Percentiles rank a stretch among this genome's conserved stretches.
Conservation (phyloP, 1,140 invertebrate species). For the Zaprionus ghesquierei region DNA sequence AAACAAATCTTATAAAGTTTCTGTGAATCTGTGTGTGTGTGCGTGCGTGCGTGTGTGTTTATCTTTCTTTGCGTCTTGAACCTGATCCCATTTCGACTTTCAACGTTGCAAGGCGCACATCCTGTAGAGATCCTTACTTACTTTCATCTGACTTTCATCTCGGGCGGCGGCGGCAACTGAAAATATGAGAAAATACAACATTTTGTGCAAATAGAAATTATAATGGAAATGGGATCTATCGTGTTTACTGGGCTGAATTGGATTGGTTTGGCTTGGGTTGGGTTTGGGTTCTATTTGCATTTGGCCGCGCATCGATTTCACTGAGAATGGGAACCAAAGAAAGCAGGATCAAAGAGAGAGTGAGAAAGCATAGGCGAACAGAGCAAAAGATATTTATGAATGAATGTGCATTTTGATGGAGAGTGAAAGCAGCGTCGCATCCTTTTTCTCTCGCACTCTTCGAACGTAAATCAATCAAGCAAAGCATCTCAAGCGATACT, state of each 20-base stretch:
- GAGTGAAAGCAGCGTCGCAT: conserved; percentile 56
- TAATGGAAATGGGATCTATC: conserved; percentile 17
- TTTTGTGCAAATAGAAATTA: conserved; percentile 56
- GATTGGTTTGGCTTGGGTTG: conserved; percentile 9
- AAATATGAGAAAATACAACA: conserved; percentile 65
- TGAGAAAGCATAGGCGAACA: too few relatives aligned
- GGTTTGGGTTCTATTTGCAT: conserved; percentile 61
- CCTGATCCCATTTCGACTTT: conserved; percentile 28
- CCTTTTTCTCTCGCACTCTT: conserved; percentile 18
- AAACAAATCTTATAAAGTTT: conserved; percentile 3
- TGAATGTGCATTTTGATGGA: conserved; percentile 54
- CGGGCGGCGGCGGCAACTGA: conserved; percentile 22
- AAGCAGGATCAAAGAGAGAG: not conserved
- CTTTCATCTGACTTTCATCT: conserved; percentile 62
- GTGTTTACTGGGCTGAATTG: not conserved
- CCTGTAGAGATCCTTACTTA: conserved; percentile 33
- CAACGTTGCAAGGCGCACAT: conserved; percentile 34
- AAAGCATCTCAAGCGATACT: conserved; percentile 17
- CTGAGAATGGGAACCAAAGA: conserved; percentile 52
- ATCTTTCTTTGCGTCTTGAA: not conserved
- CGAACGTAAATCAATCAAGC: conserved; percentile 65
- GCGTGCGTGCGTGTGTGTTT: not conserved
- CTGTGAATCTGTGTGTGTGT: not conserved
- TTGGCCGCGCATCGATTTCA: conserved; percentile 61
- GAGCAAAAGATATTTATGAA: not conserved